Base-by-base conservation (phyloP, 2,113 vertebrate species). In the Pogona vitticeps region DNA sequence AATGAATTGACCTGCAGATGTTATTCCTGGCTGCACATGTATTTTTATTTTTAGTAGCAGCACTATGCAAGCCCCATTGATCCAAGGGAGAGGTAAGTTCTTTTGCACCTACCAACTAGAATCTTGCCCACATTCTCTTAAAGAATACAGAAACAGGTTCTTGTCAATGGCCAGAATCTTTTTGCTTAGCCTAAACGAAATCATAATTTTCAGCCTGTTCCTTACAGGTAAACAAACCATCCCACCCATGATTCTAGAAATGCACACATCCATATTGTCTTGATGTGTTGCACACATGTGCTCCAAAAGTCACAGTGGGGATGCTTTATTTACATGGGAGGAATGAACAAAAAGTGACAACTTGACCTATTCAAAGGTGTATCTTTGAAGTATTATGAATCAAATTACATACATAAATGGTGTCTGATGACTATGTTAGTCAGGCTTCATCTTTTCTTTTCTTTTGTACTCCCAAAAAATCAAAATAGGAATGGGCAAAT, bases 371-470 rank as follows among this genome's bases (percentile, higher is more conserved):
- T 5, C 46, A 6, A 52, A 52, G 46, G 5, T 6, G 5, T 52
- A 52, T n/a, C 61, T 68, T 46, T n/a, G 63, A n/a, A 80, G 1
- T 65, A 59, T 28, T 59, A 17, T 33, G 5, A 0, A 33, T 14
- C 38, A 18, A 14, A 20, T 72, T 86, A 18, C 1, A 73, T 80
- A 61, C 79, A n/a, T 59, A 17, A 23, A 0, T 52, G 52, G 26
- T 75, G 9, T 38, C 28, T 82, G 40, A 38, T 31, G 88, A 68
- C 87, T 86, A 31, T 59, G 26, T 0, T 56, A 72, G n/a, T 82
- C 46, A 83, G 26, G 20, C 78, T 73, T 80, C 73, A 72, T 52
- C n/a, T n/a, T 52, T 86, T 86, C 85, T 46, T 12, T 38, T 87
- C 83, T 83, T 14, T 1, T 38, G 61, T 56, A 14, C 33, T 71